These are phyloP conservation scores for Trachelus tabidus DNA, from an alignment of 2,888 invertebrate species.

Conservation along the genomic window DNA sequence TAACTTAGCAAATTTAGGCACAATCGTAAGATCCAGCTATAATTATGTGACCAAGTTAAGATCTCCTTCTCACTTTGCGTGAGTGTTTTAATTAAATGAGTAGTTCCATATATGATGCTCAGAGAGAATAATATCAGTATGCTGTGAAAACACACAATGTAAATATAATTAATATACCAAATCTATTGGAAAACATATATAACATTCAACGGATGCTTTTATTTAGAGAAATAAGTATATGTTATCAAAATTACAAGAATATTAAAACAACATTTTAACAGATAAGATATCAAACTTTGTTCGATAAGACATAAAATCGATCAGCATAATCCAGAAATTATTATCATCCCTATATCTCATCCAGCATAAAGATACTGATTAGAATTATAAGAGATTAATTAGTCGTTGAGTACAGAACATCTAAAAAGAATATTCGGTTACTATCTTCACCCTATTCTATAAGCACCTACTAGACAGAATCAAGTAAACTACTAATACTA, in stretches of 20 bases:
- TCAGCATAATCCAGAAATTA: background rate
- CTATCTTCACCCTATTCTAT: background rate
- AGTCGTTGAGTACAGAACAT: background rate
- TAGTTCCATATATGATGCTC: slow-evolving; percentile 65
- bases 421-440: background rate
- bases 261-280: too few relatives aligned
- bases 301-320: background rate
- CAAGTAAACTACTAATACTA: background rate
- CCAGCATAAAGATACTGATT: background rate
- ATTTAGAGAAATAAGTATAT: too few relatives aligned
- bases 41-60: slow-evolving; percentile 67
- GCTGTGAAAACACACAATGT: slow-evolving; percentile 63
- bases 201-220: too few relatives aligned
- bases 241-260: too few relatives aligned
- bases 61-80: slow-evolving; percentile 49
- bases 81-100: slow-evolving; percentile 61
- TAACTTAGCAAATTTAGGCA: slow-evolving; percentile 88
- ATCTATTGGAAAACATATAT: too few relatives aligned
- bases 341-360: background rate
- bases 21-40: slow-evolving; percentile 82
- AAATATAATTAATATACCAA: background rate
- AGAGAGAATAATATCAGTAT: slow-evolving; percentile 65
- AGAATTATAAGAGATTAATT: background rate
- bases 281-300: background rate
- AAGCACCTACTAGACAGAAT: background rate